Percentiles rank a stretch among this genome's conserved stretches.
phyloP scores from a whole-genome alignment of 2,888 invertebrate genomes.

The Callimorpha dominula region DNA sequence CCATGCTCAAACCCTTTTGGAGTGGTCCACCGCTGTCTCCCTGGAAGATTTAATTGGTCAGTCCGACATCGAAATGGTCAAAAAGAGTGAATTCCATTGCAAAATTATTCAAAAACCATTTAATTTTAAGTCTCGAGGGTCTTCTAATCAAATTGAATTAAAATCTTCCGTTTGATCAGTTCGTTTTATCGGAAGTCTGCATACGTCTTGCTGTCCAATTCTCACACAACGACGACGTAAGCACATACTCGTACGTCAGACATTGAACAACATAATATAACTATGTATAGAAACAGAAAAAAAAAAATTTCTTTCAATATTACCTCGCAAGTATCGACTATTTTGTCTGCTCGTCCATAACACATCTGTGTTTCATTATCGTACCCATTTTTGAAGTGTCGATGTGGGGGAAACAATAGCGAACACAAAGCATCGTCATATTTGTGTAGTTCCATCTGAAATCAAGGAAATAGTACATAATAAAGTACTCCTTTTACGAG shows the following conservation, averaged over 20 bases:
- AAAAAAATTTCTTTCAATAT: neutral
- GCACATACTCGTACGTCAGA: no score
- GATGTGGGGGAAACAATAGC: conserved; percentile 6
- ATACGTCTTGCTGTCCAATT: no score
- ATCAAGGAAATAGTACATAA: neutral
- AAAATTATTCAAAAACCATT: no score
- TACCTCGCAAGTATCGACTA: conserved; percentile 23
- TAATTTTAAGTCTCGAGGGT: no score
- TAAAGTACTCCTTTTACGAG: neutral
- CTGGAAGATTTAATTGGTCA: conserved; percentile 5
- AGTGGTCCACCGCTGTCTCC: conserved; percentile 18
- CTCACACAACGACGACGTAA: no score
- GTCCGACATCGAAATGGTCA: neutral
- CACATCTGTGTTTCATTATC: conserved; percentile 18
- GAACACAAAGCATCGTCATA: conserved; percentile 5
- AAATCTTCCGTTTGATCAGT: no score
- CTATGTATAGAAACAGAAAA: neutral
- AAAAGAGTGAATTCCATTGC: no score
- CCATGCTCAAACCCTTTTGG: neutral
- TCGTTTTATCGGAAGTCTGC: no score
- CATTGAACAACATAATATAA: no score
- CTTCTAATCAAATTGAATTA: no score
- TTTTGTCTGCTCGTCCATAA: conserved; percentile 6
- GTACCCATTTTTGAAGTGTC: conserved; percentile 8
- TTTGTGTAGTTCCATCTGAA: neutral